Evolutionary conservation across 2,888 invertebrate species (phyloP), one percentile per base, ranked within the genome.

Genomic region (Notodonta ziczac): DNA sequence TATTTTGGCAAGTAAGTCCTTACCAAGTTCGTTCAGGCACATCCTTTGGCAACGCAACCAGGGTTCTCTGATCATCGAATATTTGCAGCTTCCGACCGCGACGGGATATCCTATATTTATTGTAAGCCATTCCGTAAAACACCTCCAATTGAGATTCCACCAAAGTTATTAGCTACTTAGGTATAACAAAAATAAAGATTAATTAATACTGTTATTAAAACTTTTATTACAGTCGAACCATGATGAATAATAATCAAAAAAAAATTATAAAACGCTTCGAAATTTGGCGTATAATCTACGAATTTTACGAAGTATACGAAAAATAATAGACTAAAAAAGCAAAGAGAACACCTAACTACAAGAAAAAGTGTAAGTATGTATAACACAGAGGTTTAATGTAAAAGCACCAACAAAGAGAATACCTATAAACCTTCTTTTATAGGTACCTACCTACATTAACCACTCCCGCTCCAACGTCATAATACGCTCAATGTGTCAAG

Each of bases 21-120:
- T 81, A 92, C 93, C 93, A 93, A 50, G 84, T 89, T 48, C 89
- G 80, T 71, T 93, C 93, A 5, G 91, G 84, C 12, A 93, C 79
- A 64, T 91, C 92, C 67, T 85, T 91, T 0, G 93, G 92, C 65
- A 93, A 73, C 5, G 87, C 88, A 4, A 81, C 57, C 52, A 92
- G 66, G 1, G 81, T 84, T 59, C 87, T 82, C 46, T 81, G 82
- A 51, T 91, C 90, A 61, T 93, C 91, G 14, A 80, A 81, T 13
- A 81, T 63, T 61, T 83, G 86, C 32, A 92, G 72, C 66, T 91
- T 93, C 12, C 81, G 78, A 0, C 90, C 91, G 35, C 86, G 80
- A 40, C 92, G 80, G 5, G 89, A 85, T 69, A 91, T 69, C 64
- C 72, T 87, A 68, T 78, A 90, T 66, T 84, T 90, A 65, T 68